phyloP scores from a whole-genome alignment of 2,888 invertebrate genomes.

The Dasysyrphus albostriatus region DNA sequence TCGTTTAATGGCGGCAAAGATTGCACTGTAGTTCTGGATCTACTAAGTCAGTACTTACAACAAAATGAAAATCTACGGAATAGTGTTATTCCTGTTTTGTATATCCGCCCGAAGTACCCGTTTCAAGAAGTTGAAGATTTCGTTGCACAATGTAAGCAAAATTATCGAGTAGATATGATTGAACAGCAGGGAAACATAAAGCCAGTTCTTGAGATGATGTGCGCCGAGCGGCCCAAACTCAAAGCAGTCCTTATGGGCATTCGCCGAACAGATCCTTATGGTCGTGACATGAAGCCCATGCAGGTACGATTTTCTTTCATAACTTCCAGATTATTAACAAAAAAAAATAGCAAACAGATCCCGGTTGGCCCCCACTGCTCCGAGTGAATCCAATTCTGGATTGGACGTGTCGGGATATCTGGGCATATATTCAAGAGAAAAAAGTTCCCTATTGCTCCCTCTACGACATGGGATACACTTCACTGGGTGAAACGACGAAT shows the following conservation, averaged over 20 bases:
- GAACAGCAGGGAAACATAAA: constrained; percentile 90
- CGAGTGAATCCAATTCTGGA: constrained; percentile 95
- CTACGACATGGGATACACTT: constrained; percentile 96
- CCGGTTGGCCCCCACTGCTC: constrained; percentile 95
- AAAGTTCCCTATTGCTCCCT: constrained; percentile 95
- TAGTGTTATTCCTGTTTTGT: constrained; percentile 86
- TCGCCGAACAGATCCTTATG: constrained; percentile 93
- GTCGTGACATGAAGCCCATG: constrained; percentile 87
- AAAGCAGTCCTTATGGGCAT: constrained; percentile 97
- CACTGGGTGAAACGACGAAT: constrained; percentile 92
- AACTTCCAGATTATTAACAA: constrained; percentile 60
- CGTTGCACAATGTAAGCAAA: constrained; percentile 88
- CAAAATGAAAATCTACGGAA: constrained; percentile 82
- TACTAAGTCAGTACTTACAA: constrained; percentile 83
- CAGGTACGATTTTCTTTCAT: constrained; percentile 85
- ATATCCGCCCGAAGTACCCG: constrained; percentile 91
- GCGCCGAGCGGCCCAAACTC: constrained; percentile 86
- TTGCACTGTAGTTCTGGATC: constrained; percentile 95
- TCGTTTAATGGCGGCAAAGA: constrained; percentile 99
- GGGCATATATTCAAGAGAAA: constrained; percentile 92
- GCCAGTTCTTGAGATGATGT: constrained; percentile 87
- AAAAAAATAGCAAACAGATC: constrained; percentile 89
- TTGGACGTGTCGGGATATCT: constrained; percentile 96
- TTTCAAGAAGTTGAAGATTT: constrained; percentile 95
- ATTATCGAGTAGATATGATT: constrained; percentile 90